Percentiles rank a stretch among this genome's conserved stretches.
Evolutionary conservation across 2,797 vertebrate genomes (phyloP).

Genomic region (Psittacula echo): DNA sequence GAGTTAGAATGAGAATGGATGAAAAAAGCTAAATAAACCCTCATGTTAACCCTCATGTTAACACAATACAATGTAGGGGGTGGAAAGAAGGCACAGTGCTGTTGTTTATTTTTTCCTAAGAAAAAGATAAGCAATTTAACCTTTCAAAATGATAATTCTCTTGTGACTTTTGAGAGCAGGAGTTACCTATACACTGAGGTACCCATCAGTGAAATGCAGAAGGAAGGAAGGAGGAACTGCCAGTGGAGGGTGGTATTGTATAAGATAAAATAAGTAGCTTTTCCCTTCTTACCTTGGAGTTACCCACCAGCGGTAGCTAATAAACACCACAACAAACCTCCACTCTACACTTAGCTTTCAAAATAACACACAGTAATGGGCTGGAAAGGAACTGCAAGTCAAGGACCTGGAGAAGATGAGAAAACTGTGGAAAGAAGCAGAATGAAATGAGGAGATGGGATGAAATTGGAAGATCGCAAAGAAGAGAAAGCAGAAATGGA

Average conservation of each 20-base stretch:
- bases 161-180: neutral
- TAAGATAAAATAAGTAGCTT: neutral
- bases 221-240: neutral
- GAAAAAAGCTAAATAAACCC: neutral
- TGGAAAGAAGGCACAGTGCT: neutral
- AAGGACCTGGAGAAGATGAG: neutral
- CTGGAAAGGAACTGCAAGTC: neutral
- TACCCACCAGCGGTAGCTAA: neutral
- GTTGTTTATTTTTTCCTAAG: neutral
- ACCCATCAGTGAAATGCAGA: neutral
- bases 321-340: neutral
- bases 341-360: neutral
- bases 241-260: slow-evolving; percentile 49
- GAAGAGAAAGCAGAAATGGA: neutral
- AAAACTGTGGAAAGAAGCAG: neutral
- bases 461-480: neutral
- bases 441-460: neutral
- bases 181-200: neutral
- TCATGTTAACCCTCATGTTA: neutral
- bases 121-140: neutral
- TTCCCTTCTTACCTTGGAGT: neutral
- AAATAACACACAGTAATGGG: neutral
- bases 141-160: neutral
- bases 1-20: neutral
- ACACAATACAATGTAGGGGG: neutral